Evolutionary conservation across 2,113 vertebrate species (phyloP).

Genomic region (Tiliqua scincoides): DNA sequence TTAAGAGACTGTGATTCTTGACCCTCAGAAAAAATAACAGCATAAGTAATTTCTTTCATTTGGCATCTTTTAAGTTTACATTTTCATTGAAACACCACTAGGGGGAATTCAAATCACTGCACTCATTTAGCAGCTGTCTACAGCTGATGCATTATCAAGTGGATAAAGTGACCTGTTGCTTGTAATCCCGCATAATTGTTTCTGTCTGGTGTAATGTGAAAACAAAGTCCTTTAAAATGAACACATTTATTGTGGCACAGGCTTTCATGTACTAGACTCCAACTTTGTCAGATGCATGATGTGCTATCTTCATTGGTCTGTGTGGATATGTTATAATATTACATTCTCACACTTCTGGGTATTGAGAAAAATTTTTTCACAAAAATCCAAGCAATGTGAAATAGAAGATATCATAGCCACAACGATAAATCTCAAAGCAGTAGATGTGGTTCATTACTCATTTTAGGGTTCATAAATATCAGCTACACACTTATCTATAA

Average conservation of each 20-base stretch:
- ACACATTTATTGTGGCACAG: neutral
- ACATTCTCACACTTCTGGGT: too few species aligned
- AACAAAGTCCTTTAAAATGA: neutral
- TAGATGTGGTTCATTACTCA: constrained; percentile 12
- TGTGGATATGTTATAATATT: neutral
- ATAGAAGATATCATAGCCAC: neutral
- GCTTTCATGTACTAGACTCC: neutral
- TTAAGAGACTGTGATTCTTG: neutral
- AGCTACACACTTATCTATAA: neutral
- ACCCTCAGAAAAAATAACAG: neutral
- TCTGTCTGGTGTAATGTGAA: neutral
- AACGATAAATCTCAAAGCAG: neutral
- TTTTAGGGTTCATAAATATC: constrained; percentile 17
- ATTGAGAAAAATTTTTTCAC: too few species aligned
- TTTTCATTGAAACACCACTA: constrained; percentile 49
- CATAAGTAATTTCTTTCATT: neutral
- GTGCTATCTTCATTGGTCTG: neutral
- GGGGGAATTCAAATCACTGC: constrained; percentile 50
- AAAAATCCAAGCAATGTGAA: neutral
- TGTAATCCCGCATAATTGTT: neutral
- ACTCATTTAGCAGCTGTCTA: neutral
- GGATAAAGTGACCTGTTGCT: neutral
- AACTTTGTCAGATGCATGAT: neutral
- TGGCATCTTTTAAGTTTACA: neutral
- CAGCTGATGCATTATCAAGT: neutral